phyloP scores from a whole-genome alignment of 2,797 vertebrate species.

The Sebastes variabilis region DNA sequence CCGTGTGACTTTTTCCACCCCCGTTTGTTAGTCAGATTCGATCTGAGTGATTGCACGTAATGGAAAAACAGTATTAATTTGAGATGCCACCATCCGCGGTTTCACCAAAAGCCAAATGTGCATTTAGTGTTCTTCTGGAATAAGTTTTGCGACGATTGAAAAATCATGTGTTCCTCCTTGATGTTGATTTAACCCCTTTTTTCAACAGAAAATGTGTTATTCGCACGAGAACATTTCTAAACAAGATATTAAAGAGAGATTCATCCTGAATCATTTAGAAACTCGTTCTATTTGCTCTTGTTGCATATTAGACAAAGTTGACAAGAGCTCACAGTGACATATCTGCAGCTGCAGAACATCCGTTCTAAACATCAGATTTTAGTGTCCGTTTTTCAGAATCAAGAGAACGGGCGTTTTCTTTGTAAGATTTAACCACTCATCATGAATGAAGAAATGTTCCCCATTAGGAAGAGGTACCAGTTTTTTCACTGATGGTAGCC shows the following conservation, averaged over 20 bases:
- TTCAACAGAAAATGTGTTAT: neutral
- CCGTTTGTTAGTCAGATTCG: constrained; percentile 47
- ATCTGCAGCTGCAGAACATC: neutral
- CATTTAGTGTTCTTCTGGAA: constrained; percentile 17
- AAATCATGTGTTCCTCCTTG: constrained; percentile 29
- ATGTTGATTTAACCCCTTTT: constrained; percentile 22
- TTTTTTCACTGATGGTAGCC: neutral
- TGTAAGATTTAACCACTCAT: too few relatives aligned
- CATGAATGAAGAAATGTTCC: too few relatives aligned
- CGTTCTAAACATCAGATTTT: too few relatives aligned
- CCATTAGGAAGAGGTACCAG: neutral
- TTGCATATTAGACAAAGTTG: neutral
- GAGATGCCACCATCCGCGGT: neutral
- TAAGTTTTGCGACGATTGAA: neutral
- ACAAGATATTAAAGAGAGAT: neutral
- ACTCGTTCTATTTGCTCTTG: neutral
- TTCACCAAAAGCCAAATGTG: constrained; percentile 37
- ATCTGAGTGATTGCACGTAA: constrained; percentile 44
- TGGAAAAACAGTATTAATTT: constrained; percentile 17
- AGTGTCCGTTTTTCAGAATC: too few relatives aligned
- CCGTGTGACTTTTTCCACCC: constrained; percentile 34
- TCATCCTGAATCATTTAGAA: neutral
- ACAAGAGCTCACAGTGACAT: neutral
- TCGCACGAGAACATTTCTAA: constrained; percentile 2
- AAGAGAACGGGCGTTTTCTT: too few relatives aligned